Conservation (phyloP, 2,888 invertebrate species). For the Creontiades dilutus region DNA sequence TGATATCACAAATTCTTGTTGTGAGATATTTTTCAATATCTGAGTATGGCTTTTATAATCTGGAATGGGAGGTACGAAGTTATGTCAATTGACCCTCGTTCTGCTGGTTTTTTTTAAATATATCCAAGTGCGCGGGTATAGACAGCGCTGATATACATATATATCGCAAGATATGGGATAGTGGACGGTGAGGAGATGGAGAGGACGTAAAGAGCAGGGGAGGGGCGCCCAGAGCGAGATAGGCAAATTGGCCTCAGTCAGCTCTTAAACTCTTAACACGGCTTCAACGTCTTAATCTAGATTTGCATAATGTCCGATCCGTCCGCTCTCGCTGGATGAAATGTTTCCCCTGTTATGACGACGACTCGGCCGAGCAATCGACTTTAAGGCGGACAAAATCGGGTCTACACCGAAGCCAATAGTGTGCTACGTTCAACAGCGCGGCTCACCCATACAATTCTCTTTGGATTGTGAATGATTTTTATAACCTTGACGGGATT, state of each 20-base stretch:
- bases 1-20: too few species aligned
- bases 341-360: slow-evolving; percentile 17
- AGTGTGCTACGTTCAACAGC: background rate
- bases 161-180: background rate
- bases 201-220: background rate
- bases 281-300: slow-evolving; percentile 51
- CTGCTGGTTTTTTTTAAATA: too few species aligned
- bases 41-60: too few species aligned
- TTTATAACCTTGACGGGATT: background rate
- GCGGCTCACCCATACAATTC: background rate
- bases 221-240: slow-evolving; percentile 28
- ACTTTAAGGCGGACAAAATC: background rate
- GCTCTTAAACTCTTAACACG: slow-evolving; percentile 19
- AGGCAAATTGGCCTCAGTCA: slow-evolving; percentile 52
- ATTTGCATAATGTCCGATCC: slow-evolving; percentile 47
- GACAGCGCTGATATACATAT: background rate
- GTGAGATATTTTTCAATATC: too few species aligned
- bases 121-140: too few species aligned
- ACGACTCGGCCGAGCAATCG: background rate
- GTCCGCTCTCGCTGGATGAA: slow-evolving; percentile 11
- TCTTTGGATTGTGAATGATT: background rate
- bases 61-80: too few species aligned
- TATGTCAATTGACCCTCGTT: too few species aligned
- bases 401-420: slow-evolving; percentile 13
- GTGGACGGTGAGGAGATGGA: background rate